Evolutionary conservation across 2,113 vertebrate species (phyloP).

Genomic region (Hemibagrus wyckioides): DNA sequence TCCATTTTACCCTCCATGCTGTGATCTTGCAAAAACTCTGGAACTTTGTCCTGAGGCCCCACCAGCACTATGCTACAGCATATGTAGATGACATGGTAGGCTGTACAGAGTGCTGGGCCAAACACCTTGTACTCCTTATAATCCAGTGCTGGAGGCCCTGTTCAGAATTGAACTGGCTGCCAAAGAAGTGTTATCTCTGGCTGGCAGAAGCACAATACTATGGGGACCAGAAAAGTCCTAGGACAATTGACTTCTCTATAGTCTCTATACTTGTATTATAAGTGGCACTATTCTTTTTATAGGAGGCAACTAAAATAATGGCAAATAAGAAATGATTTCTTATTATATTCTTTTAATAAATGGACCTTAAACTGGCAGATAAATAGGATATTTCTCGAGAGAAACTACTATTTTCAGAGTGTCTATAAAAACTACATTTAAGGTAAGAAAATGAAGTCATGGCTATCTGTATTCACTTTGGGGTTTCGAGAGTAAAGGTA

Average conservation of each 20-base stretch:
- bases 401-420: neutral
- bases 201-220: neutral
- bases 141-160: conserved; percentile 4
- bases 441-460: conserved; percentile 59
- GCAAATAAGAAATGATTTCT: neutral
- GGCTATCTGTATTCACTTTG: conserved; percentile 76
- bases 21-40: neutral
- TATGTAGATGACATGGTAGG: neutral
- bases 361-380: neutral
- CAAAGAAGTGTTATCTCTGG: neutral
- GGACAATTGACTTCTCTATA: neutral
- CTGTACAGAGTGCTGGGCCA: neutral
- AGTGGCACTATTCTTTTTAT: neutral
- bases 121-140: neutral
- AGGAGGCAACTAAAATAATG: neutral
- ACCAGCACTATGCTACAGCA: conserved; percentile 2
- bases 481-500: conserved; percentile 36
- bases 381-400: neutral
- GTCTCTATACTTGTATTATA: neutral
- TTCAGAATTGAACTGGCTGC: neutral
- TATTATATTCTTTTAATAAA: neutral
- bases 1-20: neutral
- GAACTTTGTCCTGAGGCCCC: neutral
- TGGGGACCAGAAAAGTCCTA: neutral
- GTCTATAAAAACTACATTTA: neutral